phyloP scores from a whole-genome alignment of 2,888 invertebrate genomes.

The Trachelus troglodyta region DNA sequence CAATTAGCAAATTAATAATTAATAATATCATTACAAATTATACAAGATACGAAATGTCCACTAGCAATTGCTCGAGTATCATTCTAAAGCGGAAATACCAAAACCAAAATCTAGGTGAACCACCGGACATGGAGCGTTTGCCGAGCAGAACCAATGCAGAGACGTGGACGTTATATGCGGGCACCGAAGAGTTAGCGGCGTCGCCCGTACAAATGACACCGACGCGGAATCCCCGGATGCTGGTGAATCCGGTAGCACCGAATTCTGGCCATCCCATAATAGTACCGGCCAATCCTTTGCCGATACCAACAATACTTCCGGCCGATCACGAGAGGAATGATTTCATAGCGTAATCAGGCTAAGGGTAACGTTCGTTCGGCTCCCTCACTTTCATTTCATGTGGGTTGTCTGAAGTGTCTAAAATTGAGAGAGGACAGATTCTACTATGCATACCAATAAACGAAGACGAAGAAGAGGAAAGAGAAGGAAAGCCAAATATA shows the following conservation, averaged over 20 bases:
- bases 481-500: not conserved
- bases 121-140: constrained; percentile 51
- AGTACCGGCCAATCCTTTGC: constrained; percentile 23
- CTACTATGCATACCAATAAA: not conserved
- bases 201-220: constrained; percentile 37
- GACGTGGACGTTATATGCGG: constrained; percentile 48
- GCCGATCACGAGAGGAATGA: constrained; percentile 29
- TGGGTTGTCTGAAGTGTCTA: not conserved
- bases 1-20: not conserved
- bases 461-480: not conserved
- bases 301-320: constrained; percentile 17
- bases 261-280: constrained; percentile 22
- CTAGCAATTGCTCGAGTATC: not conserved
- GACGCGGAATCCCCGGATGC: constrained; percentile 23
- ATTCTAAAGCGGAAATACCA: not conserved
- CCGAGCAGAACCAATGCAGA: constrained; percentile 52
- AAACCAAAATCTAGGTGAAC: constrained; percentile 44
- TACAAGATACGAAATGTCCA: not conserved
- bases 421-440: not conserved
- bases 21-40: not conserved
- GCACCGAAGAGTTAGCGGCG: constrained; percentile 46
- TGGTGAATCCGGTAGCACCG: constrained; percentile 20
- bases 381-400: not conserved
- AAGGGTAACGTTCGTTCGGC: not conserved
- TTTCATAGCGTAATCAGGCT: constrained; percentile 35